phyloP scores from a whole-genome alignment of 2,113 vertebrate genomes.

The Neopipo cinnamomea region DNA sequence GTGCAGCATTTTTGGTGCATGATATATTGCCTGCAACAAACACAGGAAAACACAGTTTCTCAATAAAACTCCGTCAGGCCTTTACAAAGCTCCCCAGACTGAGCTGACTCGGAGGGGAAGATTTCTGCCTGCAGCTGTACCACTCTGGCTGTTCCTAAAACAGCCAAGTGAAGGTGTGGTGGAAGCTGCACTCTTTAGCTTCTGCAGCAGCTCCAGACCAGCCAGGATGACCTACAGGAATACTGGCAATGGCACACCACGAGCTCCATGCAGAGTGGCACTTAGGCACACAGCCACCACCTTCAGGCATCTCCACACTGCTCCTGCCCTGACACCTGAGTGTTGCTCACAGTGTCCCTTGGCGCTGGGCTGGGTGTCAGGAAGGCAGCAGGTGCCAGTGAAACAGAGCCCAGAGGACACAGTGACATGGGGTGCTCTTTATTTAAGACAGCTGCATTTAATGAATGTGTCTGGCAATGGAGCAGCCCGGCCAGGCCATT shows the following conservation, averaged over 20 bases:
- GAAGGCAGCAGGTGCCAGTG: neutral
- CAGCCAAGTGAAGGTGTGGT: rapidly evolving
- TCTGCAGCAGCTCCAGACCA: neutral
- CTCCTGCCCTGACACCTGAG: neutral
- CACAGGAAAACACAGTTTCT: neutral
- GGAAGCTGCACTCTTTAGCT: neutral
- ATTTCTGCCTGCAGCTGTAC: neutral
- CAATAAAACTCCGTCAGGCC: neutral
- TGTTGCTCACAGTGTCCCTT: neutral
- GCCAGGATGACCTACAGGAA: neutral
- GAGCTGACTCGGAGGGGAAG: neutral
- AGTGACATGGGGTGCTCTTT: rapidly evolving
- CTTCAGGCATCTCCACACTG: neutral
- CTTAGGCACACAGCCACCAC: neutral
- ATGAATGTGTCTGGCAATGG: rapidly evolving
- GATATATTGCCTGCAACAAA: neutral
- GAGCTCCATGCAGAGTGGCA: neutral
- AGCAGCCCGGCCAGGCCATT: neutral
- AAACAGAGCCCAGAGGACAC: neutral
- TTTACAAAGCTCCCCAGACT: neutral
- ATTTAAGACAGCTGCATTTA: neutral
- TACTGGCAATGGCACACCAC: rapidly evolving
- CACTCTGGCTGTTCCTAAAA: neutral
- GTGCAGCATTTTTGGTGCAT: neutral
- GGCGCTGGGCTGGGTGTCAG: neutral